Evolutionary conservation across 2,888 invertebrate species (phyloP).

Genomic region (Pilophorus perplexus): DNA sequence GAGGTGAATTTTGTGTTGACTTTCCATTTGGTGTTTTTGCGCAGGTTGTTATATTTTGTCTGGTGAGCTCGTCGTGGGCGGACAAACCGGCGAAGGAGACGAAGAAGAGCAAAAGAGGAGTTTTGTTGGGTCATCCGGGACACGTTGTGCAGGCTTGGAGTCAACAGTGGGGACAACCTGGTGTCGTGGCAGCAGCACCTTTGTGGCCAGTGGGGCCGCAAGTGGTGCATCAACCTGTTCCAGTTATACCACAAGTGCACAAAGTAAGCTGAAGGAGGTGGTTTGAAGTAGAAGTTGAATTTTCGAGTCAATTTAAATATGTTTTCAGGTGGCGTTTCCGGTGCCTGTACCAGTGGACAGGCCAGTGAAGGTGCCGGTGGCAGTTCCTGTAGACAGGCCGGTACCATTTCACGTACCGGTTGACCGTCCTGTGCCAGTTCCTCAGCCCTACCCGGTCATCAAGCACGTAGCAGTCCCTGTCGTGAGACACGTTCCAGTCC

Average conservation of each 20-base stretch:
- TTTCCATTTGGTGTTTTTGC: no score
- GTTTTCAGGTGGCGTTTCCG: slow-evolving; percentile 32
- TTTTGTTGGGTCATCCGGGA: not conserved
- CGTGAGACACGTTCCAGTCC: slow-evolving; percentile 17
- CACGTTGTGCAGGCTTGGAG: no score
- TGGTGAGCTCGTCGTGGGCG: not conserved
- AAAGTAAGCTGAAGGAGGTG: no score
- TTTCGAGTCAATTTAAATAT: not conserved
- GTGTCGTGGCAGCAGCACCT: not conserved
- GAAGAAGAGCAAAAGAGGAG: slow-evolving; percentile 3
- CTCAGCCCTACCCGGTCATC: slow-evolving; percentile 3
- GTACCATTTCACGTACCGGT: slow-evolving; percentile 27
- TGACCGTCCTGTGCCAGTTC: slow-evolving; percentile 22
- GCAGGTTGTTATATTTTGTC: slow-evolving; percentile 2
- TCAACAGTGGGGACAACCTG: no score
- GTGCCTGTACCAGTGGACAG: slow-evolving; percentile 39
- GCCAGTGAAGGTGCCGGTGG: slow-evolving; percentile 21
- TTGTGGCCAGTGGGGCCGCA: slow-evolving; percentile 5
- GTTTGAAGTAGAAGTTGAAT: no score
- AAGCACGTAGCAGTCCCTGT: slow-evolving; percentile 23
- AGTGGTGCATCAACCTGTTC: not conserved
- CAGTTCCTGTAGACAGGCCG: slow-evolving; percentile 23
- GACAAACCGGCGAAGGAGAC: not conserved
- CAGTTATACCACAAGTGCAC: not conserved
- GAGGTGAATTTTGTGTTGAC: no score